phyloP scores from a whole-genome alignment of 2,888 invertebrate genomes.

The Hirtodrosophila cameraria region DNA sequence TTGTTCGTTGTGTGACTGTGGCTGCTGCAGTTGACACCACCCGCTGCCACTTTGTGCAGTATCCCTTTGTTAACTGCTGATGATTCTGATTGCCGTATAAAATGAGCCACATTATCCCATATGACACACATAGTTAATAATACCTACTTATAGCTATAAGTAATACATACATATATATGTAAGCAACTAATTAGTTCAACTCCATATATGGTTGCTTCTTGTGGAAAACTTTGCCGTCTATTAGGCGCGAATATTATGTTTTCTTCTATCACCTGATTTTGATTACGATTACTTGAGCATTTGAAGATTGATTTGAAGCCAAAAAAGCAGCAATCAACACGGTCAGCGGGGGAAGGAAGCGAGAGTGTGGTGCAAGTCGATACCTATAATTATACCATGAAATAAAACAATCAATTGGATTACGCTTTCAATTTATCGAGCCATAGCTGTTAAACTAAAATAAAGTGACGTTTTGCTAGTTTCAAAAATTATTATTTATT shows the following conservation, averaged over 20 bases:
- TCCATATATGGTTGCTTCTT: conserved; percentile 2
- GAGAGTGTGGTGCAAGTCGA: no score
- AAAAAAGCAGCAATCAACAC: neutral
- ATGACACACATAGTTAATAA: conserved; percentile 57
- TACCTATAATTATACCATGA: no score
- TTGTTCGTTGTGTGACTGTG: conserved; percentile 3
- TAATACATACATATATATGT: neutral
- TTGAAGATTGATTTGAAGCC: conserved; percentile 29
- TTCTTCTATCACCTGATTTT: conserved; percentile 40
- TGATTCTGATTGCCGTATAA: conserved; percentile 50
- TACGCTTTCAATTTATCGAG: no score
- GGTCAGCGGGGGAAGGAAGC: no score
- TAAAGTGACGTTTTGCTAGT: no score
- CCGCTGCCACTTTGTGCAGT: conserved; percentile 56
- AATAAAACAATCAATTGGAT: no score
- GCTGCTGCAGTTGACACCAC: conserved; percentile 40
- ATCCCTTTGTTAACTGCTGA: conserved; percentile 50
- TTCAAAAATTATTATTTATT: no score
- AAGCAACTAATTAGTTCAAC: no score
- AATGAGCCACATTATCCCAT: conserved; percentile 45
- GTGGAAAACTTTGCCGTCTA: conserved; percentile 40
- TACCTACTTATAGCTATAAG: neutral
- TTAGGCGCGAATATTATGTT: conserved; percentile 45
- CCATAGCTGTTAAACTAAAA: no score
- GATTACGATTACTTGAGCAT: conserved; percentile 1